Evolutionary conservation across 2,888 invertebrate genomes (phyloP).

Genomic region (Trimorus sp.): DNA sequence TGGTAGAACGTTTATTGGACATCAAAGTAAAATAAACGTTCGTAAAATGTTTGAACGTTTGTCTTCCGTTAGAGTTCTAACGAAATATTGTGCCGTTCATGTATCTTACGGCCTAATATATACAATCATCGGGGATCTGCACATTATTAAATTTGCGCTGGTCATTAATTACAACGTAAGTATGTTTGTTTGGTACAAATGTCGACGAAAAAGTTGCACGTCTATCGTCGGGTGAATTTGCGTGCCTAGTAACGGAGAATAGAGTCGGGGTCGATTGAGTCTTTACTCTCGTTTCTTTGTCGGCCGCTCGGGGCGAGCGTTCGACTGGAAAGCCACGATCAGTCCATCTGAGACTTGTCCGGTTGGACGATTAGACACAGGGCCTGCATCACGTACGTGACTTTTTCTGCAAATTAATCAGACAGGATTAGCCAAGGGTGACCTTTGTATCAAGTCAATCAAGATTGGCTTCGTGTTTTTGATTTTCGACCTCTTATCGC

Average conservation of each 20-base stretch:
- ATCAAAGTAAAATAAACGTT: no score
- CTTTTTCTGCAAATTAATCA: slow-evolving; percentile 83
- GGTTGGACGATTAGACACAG: slow-evolving; percentile 87
- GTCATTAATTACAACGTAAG: no score
- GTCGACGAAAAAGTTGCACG: no score
- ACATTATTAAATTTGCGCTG: slow-evolving; percentile 2
- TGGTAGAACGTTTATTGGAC: no score
- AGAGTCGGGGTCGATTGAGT: slow-evolving; percentile 26
- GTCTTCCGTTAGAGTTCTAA: no score
- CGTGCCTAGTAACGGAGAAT: no score
- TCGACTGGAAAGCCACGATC: background rate
- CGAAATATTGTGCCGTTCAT: background rate
- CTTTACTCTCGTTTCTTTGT: slow-evolving; percentile 27
- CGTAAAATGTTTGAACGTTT: no score
- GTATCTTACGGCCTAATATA: slow-evolving; percentile 27
- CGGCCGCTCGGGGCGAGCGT: no score
- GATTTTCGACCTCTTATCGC: no score
- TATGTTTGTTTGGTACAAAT: no score
- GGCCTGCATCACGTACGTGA: slow-evolving; percentile 86
- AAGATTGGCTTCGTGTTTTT: no score
- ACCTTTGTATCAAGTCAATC: no score
- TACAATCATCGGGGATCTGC: slow-evolving; percentile 24
- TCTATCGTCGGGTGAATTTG: background rate
- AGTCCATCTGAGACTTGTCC: slow-evolving; percentile 70
- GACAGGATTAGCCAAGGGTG: background rate